Evolutionary conservation across 2,113 vertebrate species (phyloP), one percentile per base, ranked within the genome.

Genomic region (Hippocampus zosterae): DNA sequence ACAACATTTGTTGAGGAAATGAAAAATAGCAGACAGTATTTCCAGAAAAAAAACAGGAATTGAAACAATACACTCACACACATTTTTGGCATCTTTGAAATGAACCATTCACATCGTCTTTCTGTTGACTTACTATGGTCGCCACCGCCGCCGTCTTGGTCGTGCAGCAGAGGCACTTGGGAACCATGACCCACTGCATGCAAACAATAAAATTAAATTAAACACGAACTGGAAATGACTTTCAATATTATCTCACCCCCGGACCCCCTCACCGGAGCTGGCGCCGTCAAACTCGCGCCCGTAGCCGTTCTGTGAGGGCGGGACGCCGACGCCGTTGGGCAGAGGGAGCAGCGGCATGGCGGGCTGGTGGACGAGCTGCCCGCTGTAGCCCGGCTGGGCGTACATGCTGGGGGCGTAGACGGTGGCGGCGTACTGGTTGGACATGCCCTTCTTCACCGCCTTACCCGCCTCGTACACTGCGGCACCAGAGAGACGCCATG

Each of bases 391-490:
- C 0, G 93, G 92, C 84, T 94, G 92, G 44, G 85, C 89, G 1
- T 95, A 95, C 81, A 92, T 74, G 73, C 91, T 95, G 57, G 88
- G 90, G n/a, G 92, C 91, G 0, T 92, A 95, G 1, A 89, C 2
- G 2, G 88, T 93, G 42, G 88, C 69, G 25, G 91, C 92, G 21
- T 94, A 94, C 7, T 95, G 88, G 73, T 90, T 93, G 25, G 90
- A 70, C 1, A 90, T 6, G 0, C 94, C 94, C 0, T 93, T 86
- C 68, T 95, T 97, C 61, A 93, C 94, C 1, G 94, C 95, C 88
- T 96, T 97, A n/a, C 95, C 95, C 0, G 95, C 95, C 44, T 93
- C 88, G 2, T 96, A 97, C 74, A 97, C 95, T 96, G 81, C 1
- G 25, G n/a, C 9, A 21, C 8, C 37, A 41, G 37, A 67, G 9